Conservation (phyloP, 2,113 vertebrate species). For the Sterrhoptilus dennistouni region DNA sequence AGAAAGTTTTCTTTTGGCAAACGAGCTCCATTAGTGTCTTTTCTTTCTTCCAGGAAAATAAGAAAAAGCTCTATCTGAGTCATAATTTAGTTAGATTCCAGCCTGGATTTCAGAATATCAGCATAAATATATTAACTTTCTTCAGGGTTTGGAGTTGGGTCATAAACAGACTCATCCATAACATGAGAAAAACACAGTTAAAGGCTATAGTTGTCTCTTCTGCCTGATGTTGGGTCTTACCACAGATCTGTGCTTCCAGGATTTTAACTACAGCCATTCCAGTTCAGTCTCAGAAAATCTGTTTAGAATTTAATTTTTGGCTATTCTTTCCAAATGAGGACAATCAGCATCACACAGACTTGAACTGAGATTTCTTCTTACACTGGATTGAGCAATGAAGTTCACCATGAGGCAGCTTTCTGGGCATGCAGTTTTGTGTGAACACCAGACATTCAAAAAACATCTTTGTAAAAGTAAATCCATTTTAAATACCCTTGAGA, state of each 20-base stretch:
- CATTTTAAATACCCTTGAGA: not conserved
- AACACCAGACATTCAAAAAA: not conserved
- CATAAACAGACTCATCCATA: not conserved
- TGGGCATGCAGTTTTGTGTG: not conserved
- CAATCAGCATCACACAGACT: not conserved
- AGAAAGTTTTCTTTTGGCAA: conserved; percentile 33
- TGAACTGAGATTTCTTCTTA: not conserved
- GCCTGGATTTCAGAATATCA: not conserved
- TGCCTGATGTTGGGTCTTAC: not conserved
- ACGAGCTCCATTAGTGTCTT: not conserved
- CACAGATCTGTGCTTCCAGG: not conserved
- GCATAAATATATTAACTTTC: not conserved
- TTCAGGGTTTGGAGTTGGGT: not conserved
- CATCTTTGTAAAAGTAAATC: not conserved
- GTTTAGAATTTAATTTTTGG: not conserved
- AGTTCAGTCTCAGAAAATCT: not conserved
- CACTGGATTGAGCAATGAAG: not conserved
- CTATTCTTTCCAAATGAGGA: not conserved
- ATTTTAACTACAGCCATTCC: not conserved
- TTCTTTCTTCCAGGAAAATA: conserved; percentile 36
- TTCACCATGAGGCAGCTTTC: not conserved
- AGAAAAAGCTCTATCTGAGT: not conserved
- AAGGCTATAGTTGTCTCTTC: not conserved
- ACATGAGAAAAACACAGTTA: not conserved
- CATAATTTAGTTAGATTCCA: not conserved